Percentiles rank a stretch among this genome's conserved stretches.
These are phyloP conservation scores for Ramazzottius varieornatus DNA, from an alignment of 2,888 invertebrate genomes.

Conservation along the genomic window DNA sequence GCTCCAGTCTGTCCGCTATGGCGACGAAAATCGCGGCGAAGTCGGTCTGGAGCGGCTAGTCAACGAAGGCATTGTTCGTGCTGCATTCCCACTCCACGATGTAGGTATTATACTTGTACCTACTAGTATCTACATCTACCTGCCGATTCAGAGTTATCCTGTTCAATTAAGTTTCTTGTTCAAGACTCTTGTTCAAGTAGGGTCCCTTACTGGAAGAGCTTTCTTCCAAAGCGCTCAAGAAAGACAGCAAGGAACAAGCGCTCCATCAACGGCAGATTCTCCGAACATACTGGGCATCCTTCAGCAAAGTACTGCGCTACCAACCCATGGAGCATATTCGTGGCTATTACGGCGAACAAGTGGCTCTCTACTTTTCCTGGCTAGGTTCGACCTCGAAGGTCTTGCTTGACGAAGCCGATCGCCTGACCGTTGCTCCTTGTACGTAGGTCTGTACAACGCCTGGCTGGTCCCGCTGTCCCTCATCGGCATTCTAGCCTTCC, in stretches of 20 bases:
- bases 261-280: conserved; percentile 17
- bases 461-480: conserved; percentile 9
- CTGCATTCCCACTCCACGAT: conserved; percentile 18
- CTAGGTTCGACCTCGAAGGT: conserved; percentile 5
- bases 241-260: background rate
- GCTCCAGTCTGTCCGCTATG: conserved; percentile 15
- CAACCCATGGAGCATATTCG: conserved; percentile 25
- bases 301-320: conserved; percentile 20
- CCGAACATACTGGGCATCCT: conserved; percentile 24
- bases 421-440: too few relatives aligned
- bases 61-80: conserved; percentile 12
- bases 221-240: background rate
- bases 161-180: background rate
- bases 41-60: conserved; percentile 16
- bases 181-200: background rate
- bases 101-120: conserved; percentile 10
- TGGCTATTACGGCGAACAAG: conserved; percentile 14
- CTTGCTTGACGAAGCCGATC: background rate
- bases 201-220: background rate
- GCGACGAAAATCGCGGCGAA: conserved; percentile 8
- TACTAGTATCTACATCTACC: too few relatives aligned
- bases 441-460: conserved; percentile 9
- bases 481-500: conserved; percentile 10
- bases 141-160: too few relatives aligned
- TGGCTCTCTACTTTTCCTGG: conserved; percentile 11